These are phyloP conservation scores for Drosophila suboccidentalis DNA, from an alignment of 2,888 invertebrate species.

Conservation along the genomic window DNA sequence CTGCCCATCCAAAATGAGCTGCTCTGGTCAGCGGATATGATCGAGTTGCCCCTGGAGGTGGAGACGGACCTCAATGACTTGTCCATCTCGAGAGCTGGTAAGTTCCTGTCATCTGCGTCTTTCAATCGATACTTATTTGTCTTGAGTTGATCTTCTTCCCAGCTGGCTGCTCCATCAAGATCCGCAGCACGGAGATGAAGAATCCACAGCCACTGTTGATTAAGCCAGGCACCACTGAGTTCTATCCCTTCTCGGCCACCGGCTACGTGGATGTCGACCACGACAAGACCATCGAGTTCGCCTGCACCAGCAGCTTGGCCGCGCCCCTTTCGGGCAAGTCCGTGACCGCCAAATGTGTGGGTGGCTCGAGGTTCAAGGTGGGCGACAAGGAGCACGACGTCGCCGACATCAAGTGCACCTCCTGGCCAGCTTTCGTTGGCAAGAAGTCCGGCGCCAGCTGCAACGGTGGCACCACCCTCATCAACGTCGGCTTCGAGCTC, in stretches of 20 bases:
- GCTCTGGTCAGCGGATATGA: conserved; percentile 50
- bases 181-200: conserved; percentile 63
- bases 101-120: not conserved
- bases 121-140: not conserved
- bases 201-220: conserved; percentile 88
- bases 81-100: conserved; percentile 43
- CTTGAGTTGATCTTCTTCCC: not conserved
- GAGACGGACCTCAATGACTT: conserved; percentile 26
- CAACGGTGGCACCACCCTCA: conserved; percentile 67
- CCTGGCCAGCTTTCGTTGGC: conserved; percentile 75
- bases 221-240: conserved; percentile 79
- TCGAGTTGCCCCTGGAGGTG: conserved; percentile 45
- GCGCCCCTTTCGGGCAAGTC: conserved; percentile 61
- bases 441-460: conserved; percentile 76
- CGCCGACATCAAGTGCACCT: conserved; percentile 77
- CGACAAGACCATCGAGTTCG: conserved; percentile 72
- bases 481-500: conserved; percentile 84
- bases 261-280: conserved; percentile 63
- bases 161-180: conserved; percentile 67
- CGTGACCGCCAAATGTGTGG: conserved; percentile 71
- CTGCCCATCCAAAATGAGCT: conserved; percentile 46
- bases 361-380: conserved; percentile 66
- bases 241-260: conserved; percentile 62
- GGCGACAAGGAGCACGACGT: conserved; percentile 67
- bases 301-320: conserved; percentile 70